Evolutionary conservation across 1,140 invertebrate genomes (phyloP).

Genomic region (Copidosoma floridanum): DNA sequence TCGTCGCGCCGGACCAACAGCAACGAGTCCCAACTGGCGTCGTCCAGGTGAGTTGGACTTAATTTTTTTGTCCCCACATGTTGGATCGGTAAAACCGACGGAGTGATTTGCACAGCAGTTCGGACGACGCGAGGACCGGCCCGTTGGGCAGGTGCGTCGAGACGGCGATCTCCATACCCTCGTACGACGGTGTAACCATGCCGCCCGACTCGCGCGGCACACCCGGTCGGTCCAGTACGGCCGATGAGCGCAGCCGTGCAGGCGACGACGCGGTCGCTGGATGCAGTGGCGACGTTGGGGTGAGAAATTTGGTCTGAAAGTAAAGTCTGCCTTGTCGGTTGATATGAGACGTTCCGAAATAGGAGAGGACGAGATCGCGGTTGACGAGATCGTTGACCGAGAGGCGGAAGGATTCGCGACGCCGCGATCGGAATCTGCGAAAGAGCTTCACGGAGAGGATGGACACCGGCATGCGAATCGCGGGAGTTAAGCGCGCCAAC

Average conservation of each 20-base stretch:
- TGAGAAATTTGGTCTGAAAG: too few relatives aligned
- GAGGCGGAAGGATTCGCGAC: conserved; percentile 31
- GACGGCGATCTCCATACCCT: conserved; percentile 27
- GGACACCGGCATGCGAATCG: conserved; percentile 26
- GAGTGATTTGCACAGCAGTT: too few relatives aligned
- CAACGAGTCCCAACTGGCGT: conserved; percentile 31
- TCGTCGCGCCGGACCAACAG: conserved; percentile 31
- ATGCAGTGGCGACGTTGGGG: not conserved
- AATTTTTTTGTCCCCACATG: too few relatives aligned
- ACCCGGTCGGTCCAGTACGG: not conserved
- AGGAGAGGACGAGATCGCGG: conserved; percentile 11
- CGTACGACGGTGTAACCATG: conserved; percentile 33
- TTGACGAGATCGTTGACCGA: conserved; percentile 45
- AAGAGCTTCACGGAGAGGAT: conserved; percentile 41
- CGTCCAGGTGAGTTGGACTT: not conserved
- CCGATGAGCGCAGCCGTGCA: conserved; percentile 3
- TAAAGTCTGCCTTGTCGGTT: not conserved
- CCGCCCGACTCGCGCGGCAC: conserved; percentile 18
- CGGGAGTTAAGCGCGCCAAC: conserved; percentile 39
- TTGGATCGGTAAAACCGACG: too few relatives aligned
- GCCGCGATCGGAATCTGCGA: conserved; percentile 31
- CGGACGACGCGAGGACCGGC: not conserved
- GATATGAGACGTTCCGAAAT: not conserved
- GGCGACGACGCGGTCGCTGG: not conserved
- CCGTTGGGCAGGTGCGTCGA: conserved; percentile 6